phyloP scores from a whole-genome alignment of 2,113 vertebrate species.

The Geococcyx californianus region DNA sequence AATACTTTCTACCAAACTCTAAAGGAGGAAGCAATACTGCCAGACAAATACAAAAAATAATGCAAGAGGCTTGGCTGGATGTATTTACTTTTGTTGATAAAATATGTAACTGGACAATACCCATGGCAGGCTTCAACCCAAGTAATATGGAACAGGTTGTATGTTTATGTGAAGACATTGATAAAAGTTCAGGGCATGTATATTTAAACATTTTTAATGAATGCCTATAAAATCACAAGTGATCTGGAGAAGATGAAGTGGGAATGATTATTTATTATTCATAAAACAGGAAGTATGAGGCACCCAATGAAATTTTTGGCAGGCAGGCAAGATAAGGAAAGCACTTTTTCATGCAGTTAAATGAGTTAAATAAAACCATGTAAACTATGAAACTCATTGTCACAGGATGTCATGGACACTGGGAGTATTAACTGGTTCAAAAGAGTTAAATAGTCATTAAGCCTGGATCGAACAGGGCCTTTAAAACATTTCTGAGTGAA shows the following conservation, averaged over 20 bases:
- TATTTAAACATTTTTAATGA: neutral
- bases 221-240: constrained; percentile 14
- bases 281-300: neutral
- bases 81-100: neutral
- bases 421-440: neutral
- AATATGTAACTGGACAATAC: neutral
- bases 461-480: neutral
- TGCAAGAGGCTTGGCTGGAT: neutral
- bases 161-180: neutral
- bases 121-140: neutral
- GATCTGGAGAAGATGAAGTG: neutral
- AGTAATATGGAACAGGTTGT: constrained; percentile 21
- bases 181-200: neutral
- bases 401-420: neutral
- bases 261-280: constrained; percentile 4
- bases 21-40: neutral
- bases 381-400: neutral
- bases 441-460: neutral
- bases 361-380: neutral
- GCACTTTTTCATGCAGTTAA: neutral
- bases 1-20: neutral
- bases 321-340: neutral
- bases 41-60: neutral
- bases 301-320: neutral
- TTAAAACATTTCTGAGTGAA: neutral